Conservation (phyloP, 2,888 invertebrate genomes). For the Gerosis bhagava region DNA sequence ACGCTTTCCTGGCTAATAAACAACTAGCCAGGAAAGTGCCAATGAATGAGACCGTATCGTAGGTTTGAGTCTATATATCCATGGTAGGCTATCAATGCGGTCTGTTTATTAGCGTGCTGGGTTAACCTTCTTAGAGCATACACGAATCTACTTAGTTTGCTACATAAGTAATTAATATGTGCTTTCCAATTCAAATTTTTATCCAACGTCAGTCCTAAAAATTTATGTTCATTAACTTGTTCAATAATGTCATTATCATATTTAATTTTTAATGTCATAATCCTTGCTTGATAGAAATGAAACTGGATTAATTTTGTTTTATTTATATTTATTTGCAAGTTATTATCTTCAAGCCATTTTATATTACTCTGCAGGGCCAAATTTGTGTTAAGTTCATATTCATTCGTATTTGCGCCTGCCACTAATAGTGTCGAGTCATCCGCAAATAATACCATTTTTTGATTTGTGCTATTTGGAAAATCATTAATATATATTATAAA, state of each 20-base stretch:
- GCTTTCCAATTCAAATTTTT: constrained; percentile 16
- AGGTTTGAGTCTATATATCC: constrained; percentile 25
- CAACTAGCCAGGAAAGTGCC: too few species aligned
- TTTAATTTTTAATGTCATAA: neutral
- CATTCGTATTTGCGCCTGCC: neutral
- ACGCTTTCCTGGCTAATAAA: too few species aligned
- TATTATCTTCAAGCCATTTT: constrained; percentile 21
- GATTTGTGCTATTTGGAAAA: constrained; percentile 24
- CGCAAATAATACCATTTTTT: constrained; percentile 25
- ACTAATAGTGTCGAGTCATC: constrained; percentile 26
- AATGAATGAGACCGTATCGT: constrained; percentile 26
- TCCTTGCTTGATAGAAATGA: neutral
- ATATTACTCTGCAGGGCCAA: constrained; percentile 5
- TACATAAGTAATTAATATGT: constrained; percentile 25
- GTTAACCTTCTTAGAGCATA: constrained; percentile 19
- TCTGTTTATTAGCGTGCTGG: constrained; percentile 1
- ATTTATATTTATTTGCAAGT: constrained; percentile 21
- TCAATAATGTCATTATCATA: neutral
- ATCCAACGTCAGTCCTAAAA: constrained; percentile 8
- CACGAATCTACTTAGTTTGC: constrained; percentile 20
- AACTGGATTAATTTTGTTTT: constrained; percentile 17
- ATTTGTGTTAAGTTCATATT: constrained; percentile 10
- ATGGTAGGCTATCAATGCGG: constrained; percentile 25
- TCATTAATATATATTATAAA: constrained; percentile 4
- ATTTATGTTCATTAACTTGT: constrained; percentile 1